Percentiles rank a stretch among this genome's conserved stretches.
These are phyloP conservation scores for Achlya flavicornis DNA, from an alignment of 2,888 invertebrate genomes.

Conservation along the genomic window DNA sequence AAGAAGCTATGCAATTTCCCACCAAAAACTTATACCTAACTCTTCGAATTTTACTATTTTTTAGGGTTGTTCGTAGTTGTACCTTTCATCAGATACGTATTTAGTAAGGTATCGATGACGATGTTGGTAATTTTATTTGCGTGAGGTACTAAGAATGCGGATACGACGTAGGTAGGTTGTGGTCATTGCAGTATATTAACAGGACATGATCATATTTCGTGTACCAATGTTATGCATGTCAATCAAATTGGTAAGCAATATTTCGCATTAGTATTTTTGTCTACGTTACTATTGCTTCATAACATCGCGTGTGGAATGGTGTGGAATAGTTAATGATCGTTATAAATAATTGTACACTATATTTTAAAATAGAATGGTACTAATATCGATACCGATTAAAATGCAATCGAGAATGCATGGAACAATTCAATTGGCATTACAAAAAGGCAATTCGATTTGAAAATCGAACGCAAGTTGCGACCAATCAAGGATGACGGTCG, in stretches of 20 bases:
- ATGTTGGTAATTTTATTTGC: neutral
- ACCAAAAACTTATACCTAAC: too few relatives aligned
- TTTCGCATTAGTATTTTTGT: neutral
- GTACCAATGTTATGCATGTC: neutral
- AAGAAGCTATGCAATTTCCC: too few relatives aligned
- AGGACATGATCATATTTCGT: neutral
- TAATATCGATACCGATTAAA: slow-evolving; percentile 19
- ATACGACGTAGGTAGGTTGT: neutral
- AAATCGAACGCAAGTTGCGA: slow-evolving; percentile 61
- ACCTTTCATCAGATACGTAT: neutral
- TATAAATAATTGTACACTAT: neutral
- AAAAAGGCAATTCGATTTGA: slow-evolving; percentile 54
- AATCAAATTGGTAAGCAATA: slow-evolving; percentile 1
- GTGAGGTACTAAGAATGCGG: neutral
- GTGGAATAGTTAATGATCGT: neutral
- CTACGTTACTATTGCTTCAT: neutral
- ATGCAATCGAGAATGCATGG: slow-evolving; percentile 19
- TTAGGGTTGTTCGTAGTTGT: too few relatives aligned
- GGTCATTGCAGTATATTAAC: neutral
- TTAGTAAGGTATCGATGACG: neutral
- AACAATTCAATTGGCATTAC: slow-evolving; percentile 24
- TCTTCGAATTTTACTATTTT: too few relatives aligned
- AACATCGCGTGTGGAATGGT: neutral
- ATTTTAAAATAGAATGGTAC: slow-evolving; percentile 9
- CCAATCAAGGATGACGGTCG: slow-evolving; percentile 74